phyloP scores from a whole-genome alignment of 37 sponge, comb jelly and placozoan species.

The Mnemiopsis leidyi region DNA sequence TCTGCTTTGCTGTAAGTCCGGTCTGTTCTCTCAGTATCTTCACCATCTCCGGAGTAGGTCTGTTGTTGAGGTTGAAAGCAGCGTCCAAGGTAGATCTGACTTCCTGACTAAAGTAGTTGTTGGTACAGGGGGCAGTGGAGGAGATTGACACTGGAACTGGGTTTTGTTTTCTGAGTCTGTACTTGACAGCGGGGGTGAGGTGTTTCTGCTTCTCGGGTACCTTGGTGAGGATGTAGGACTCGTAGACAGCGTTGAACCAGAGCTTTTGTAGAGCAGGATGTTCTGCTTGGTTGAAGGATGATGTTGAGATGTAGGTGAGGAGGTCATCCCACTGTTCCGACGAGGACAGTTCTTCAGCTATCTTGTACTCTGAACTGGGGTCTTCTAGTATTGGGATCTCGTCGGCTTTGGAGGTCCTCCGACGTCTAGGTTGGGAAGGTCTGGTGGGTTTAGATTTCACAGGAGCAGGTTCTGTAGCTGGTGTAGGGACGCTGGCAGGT shows the following conservation, averaged over 20 bases:
- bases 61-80: not conserved
- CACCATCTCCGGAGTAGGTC: not conserved
- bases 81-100: not conserved
- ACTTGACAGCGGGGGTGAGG: slow-evolving; percentile 24
- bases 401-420: not conserved
- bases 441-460: not conserved
- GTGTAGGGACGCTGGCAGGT: not conserved
- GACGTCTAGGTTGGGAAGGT: not conserved
- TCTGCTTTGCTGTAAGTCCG: slow-evolving; percentile 43
- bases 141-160: slow-evolving; percentile 2
- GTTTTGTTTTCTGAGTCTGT: slow-evolving; percentile 50
- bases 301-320: slow-evolving; percentile 10
- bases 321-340: slow-evolving; percentile 12
- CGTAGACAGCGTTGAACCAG: slow-evolving; percentile 32
- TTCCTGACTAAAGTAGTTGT: slow-evolving; percentile 27
- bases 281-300: not conserved
- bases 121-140: slow-evolving; percentile 16
- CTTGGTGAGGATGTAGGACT: not conserved
- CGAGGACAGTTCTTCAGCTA: not conserved
- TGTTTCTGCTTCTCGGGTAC: too few species aligned
- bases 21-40: not conserved
- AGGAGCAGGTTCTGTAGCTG: not conserved
- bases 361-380: not conserved
- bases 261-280: slow-evolving; percentile 37
- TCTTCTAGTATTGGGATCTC: not conserved